Evolutionary conservation across 2,888 invertebrate genomes (phyloP), one percentile per base, ranked within the genome.

Genomic region (Zootermopsis nevadensis): DNA sequence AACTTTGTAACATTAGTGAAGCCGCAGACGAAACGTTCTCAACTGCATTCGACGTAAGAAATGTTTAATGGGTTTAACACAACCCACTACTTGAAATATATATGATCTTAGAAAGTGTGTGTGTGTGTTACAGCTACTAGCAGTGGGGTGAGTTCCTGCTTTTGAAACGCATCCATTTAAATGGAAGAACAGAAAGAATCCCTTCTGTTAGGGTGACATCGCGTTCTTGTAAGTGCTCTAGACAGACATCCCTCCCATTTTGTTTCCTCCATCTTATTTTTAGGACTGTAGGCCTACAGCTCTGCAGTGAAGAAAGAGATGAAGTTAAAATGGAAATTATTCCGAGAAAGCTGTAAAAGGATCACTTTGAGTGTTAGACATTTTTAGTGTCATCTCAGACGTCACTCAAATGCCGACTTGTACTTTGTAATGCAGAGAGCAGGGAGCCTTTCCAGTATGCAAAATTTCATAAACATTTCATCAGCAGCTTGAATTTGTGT

Each of bases 301-400:
- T 60, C 1, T 60, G 60, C n/a, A n/a, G 6, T 60, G 60, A 60
- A n/a, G 48, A 15, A 48, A 15, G 48, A 48, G 48, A 48, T 48
- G 42, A 60, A 27, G 60, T 60, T 60, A 60, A n/a, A n/a, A 60
- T 10, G 60, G 60, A n/a, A n/a, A 60, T n/a, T 60, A 60, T 60
- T 60, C 60, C 27, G 6, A 27, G 60, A 60, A 60, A 60, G n/a
- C 27, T n/a, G 10, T 27, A 60, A 60, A 60, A 60, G 27, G 60
- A n/a, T 60, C n/a, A 60, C 4, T 60, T 60, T 60, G n/a, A 2
- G n/a, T 15, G 48, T 15, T 48, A 19, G 48, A 19, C 15, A 48
- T 48, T 48, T 48, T 15, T 48, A 15, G 15, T 48, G 48, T 48
- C 48, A 48, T 15, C 48, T 48, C 19, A 48, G 48, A 48, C 19